Base-by-base conservation (phyloP, 2,888 invertebrate genomes). In the Herminia tarsipennalis region DNA sequence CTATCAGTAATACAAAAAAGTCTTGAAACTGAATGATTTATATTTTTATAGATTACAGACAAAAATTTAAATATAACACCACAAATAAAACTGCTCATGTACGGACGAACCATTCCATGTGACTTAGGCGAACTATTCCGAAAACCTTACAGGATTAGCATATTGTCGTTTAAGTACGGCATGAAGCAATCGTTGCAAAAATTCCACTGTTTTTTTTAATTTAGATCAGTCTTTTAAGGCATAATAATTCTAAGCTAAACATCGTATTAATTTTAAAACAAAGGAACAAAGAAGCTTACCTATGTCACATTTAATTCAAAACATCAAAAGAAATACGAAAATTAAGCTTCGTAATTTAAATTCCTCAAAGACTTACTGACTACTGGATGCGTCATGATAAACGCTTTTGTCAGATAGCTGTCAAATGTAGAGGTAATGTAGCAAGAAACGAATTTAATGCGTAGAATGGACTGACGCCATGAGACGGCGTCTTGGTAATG, bases 391-490 rank as follows among this genome's bases (percentile, higher is more conserved):
- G 52, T 48, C 47, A 46, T 33, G 38, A 34, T 44, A 45, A 45
- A 28, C 9, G 24, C 30, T 51, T 62, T 32, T 33, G 48, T 59
- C 62, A 62, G 46, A 53, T 37, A 38, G 21, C 50, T 55, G 60
- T 46, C 49, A 28, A 44, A 43, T 58, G 36, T 53, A 40, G 38
- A 62, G 62, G 70, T 78, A 85, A 84, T 82, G 83, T 78, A 71
- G 75, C 79, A 72, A 62, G 69, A 74, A 79, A 70, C 66, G 63
- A 73, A 76, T 76, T 73, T 74, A 74, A 76, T 75, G 66, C 71
- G 70, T 70, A 56, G 27, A 47, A 13, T 30, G 35, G 21, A 47
- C 73, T 74, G 68, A 58, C 56, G 54, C 51, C 55, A 45, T 60
- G 67, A 66, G 62, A 72, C 64, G 63, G 33, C 71, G 66, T 73